Percentiles rank a stretch among this genome's conserved stretches.
These are phyloP conservation scores for Metacarcinus magister DNA, from an alignment of 2,888 invertebrate genomes.

Conservation along the genomic window DNA sequence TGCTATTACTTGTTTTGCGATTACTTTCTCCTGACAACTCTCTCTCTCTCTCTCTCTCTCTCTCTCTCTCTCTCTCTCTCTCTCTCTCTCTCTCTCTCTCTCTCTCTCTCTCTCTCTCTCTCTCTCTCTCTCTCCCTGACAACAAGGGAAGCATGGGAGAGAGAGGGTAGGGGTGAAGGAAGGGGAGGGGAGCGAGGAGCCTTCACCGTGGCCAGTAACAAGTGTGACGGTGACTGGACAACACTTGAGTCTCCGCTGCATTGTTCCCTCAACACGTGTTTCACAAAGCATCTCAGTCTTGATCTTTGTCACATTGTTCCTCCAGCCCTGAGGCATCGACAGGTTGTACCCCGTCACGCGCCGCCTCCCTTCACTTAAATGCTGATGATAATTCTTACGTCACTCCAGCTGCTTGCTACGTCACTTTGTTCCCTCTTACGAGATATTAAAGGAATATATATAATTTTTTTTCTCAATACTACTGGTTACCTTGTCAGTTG, in stretches of 20 bases:
- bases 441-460: not conserved
- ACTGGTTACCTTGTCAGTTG: not conserved
- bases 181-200: not conserved
- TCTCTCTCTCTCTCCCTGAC: conserved; percentile 10
- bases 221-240: not conserved
- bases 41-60: conserved; percentile 16
- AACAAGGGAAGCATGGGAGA: not conserved
- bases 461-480: not conserved
- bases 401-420: not conserved
- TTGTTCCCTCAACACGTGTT: conserved; percentile 1
- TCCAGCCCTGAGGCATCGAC: not conserved
- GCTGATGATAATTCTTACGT: not conserved
- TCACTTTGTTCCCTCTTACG: not conserved
- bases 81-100: conserved; percentile 18
- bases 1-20: not conserved
- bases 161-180: not conserved
- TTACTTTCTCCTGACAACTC: conserved; percentile 3
- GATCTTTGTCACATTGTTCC: conserved; percentile 22
- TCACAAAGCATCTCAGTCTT: not conserved
- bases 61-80: conserved; percentile 2
- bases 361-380: not conserved
- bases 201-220: not conserved
- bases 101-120: conserved; percentile 39
- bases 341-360: not conserved
- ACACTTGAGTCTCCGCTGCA: not conserved